Conservation (phyloP, 1,140 invertebrate genomes). For the Aphidius gifuensis region DNA sequence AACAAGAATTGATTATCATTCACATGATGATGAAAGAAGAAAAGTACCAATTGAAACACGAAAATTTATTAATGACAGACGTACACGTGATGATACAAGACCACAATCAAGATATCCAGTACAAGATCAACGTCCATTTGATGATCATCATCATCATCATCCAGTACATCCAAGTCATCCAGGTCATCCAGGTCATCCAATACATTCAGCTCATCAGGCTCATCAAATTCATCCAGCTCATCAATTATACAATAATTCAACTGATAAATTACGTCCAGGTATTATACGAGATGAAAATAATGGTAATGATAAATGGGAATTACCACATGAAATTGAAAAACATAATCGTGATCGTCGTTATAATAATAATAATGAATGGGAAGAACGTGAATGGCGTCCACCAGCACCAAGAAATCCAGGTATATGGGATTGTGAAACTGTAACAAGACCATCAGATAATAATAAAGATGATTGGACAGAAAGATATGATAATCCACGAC, state of each 20-base stretch:
- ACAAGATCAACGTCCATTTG: slow-evolving; percentile 42
- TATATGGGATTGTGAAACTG: slow-evolving; percentile 50
- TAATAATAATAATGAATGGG: slow-evolving; percentile 41
- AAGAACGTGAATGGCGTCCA: slow-evolving; percentile 50
- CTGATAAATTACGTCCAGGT: slow-evolving; percentile 18
- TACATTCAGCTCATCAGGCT: too few relatives aligned
- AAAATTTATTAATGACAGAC: slow-evolving; percentile 47
- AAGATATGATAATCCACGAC: slow-evolving; percentile 44
- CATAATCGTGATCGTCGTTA: slow-evolving; percentile 40
- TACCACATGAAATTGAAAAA: slow-evolving; percentile 48
- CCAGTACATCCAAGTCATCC: background rate
- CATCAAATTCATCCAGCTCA: too few relatives aligned
- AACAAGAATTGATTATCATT: slow-evolving; percentile 30
- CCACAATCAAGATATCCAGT: slow-evolving; percentile 41
- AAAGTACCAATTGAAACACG: slow-evolving; percentile 42
- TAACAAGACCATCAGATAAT: slow-evolving; percentile 42
- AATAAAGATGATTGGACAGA: slow-evolving; percentile 50
- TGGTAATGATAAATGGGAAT: slow-evolving; percentile 47
- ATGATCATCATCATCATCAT: slow-evolving; percentile 47
- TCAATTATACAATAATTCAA: too few relatives aligned
- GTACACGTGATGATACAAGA: slow-evolving; percentile 39
- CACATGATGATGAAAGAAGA: slow-evolving; percentile 44
- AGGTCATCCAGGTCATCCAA: too few relatives aligned
- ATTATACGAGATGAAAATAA: slow-evolving; percentile 38
- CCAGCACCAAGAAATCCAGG: slow-evolving; percentile 8